These are phyloP conservation scores for Noctua comes DNA, from an alignment of 2,888 invertebrate genomes.

Conservation along the genomic window DNA sequence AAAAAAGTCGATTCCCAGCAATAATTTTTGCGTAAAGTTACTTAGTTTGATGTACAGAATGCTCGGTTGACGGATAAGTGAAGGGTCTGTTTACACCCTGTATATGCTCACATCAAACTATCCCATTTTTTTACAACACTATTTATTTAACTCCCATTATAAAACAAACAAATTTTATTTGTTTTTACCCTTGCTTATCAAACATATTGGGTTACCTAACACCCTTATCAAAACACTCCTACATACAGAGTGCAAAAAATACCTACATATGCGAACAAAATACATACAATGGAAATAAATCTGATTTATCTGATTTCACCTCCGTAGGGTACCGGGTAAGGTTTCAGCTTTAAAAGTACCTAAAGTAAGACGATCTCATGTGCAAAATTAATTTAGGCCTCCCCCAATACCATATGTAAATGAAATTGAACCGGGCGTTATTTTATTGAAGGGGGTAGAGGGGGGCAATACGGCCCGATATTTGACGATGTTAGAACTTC, in stretches of 20 bases:
- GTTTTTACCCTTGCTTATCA: neutral
- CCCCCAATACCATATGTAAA: conserved; percentile 81
- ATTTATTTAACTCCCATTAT: neutral
- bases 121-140: neutral
- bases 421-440: conserved; percentile 78
- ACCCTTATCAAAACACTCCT: conserved; percentile 49
- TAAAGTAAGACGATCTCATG: conserved; percentile 71
- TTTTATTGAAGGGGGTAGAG: conserved; percentile 66
- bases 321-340: conserved; percentile 51
- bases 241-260: conserved; percentile 45
- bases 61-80: no score
- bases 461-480: conserved; percentile 54
- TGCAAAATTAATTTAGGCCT: conserved; percentile 80
- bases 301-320: conserved; percentile 67
- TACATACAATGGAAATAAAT: conserved; percentile 64
- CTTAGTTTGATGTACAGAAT: no score
- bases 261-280: conserved; percentile 50
- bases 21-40: no score
- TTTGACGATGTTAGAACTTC: conserved; percentile 73
- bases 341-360: conserved; percentile 72
- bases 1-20: no score
- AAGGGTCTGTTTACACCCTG: no score
- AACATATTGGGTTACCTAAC: conserved; percentile 45
- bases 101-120: neutral
- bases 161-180: conserved; percentile 3